Evolutionary conservation across 92 coral and sea anemone species (phyloP).

Genomic region (Porites rus): DNA sequence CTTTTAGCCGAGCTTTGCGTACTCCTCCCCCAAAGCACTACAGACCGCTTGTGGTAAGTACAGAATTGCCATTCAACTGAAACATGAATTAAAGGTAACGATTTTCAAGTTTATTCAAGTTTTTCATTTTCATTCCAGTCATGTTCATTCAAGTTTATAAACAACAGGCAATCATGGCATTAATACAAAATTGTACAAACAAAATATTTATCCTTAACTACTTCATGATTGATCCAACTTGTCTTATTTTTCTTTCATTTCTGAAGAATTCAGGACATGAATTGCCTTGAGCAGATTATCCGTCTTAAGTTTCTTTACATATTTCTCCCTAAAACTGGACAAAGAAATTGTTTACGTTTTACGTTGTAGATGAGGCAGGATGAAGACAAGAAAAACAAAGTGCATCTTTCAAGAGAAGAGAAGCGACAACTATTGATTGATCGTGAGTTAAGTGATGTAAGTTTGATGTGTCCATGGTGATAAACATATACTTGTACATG

Average conservation of each 20-base stretch:
- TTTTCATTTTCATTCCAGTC: too few species aligned
- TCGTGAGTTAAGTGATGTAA: slow-evolving; percentile 83
- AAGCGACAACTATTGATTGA: slow-evolving; percentile 77
- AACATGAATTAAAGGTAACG: too few species aligned
- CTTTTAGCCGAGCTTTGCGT: slow-evolving; percentile 27
- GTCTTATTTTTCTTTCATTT: background rate
- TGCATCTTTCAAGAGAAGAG: slow-evolving; percentile 73
- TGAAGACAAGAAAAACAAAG: slow-evolving; percentile 63
- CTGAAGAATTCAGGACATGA: background rate
- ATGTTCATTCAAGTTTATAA: too few species aligned
- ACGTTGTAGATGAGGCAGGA: slow-evolving; percentile 65
- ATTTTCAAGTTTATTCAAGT: too few species aligned
- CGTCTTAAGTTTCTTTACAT: too few species aligned
- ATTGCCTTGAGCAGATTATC: too few species aligned
- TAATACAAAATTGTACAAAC: too few species aligned
- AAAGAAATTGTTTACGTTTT: background rate
- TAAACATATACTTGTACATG: too few species aligned
- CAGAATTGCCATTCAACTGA: too few species aligned
- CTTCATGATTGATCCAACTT: background rate
- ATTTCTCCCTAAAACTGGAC: too few species aligned
- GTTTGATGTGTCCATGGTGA: slow-evolving; percentile 2
- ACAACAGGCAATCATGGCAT: too few species aligned
- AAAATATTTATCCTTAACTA: background rate
- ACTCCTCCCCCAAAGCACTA: slow-evolving; percentile 52
- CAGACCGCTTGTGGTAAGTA: slow-evolving; percentile 76